Conservation (phyloP, 1,140 invertebrate species). For the Halictus rubicundus region DNA sequence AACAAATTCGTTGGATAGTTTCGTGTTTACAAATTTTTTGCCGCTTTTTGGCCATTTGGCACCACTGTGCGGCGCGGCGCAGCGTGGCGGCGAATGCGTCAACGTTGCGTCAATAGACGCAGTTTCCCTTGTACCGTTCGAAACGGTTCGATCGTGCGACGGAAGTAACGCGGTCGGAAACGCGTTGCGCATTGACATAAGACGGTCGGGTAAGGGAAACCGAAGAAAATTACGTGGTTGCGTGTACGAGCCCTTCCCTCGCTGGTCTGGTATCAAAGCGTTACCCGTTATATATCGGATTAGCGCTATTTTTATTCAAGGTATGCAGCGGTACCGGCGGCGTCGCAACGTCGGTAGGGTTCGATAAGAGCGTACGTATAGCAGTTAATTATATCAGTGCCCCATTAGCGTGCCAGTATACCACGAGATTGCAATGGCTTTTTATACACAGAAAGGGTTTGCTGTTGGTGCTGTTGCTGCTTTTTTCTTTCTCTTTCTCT, state of each 20-base stretch:
- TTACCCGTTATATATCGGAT: conserved; percentile 45
- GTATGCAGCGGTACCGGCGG: conserved; percentile 32
- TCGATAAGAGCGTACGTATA: conserved; percentile 64
- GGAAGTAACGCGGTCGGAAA: conserved; percentile 5
- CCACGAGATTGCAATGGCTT: conserved; percentile 67
- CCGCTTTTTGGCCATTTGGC: too few species aligned
- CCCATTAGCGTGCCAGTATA: conserved; percentile 67
- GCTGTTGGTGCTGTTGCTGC: conserved; percentile 33
- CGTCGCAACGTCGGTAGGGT: conserved; percentile 28
- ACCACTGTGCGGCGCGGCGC: too few species aligned
- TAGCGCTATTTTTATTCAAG: conserved; percentile 60
- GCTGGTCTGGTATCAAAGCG: conserved; percentile 18
- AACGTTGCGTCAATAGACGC: not conserved
- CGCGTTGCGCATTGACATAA: conserved; percentile 54
- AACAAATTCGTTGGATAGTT: too few species aligned
- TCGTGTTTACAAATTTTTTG: too few species aligned
- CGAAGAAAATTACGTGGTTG: conserved; percentile 46
- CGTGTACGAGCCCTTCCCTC: conserved; percentile 17
- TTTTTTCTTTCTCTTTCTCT: conserved; percentile 25
- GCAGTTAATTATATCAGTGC: conserved; percentile 69
- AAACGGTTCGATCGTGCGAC: not conserved
- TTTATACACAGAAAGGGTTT: conserved; percentile 58
- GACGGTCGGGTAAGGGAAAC: conserved; percentile 29
- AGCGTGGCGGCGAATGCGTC: too few species aligned
- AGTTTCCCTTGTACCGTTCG: not conserved